A percentile compares a stretch with the other conserved stretches of the same genome.
phyloP scores from a whole-genome alignment of 2,888 invertebrate species.

The Apotomis capreana region DNA sequence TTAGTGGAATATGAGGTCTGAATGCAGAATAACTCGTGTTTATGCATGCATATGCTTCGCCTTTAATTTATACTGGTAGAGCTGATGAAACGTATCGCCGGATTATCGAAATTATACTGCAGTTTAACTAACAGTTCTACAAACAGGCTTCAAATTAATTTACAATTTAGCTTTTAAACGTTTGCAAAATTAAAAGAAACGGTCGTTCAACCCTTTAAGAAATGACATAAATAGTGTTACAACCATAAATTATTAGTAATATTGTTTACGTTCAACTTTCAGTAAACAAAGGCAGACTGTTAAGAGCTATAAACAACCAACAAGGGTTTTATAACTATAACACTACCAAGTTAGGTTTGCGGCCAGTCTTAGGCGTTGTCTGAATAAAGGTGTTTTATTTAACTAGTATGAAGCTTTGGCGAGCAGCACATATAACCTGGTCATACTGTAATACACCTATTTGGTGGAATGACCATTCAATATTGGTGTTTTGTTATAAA shows the following conservation, averaged over 20 bases:
- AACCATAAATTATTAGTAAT: conserved; percentile 37
- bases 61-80: too few species aligned
- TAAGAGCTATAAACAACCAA: conserved; percentile 38
- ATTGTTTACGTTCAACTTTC: conserved; percentile 38
- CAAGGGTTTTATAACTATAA: conserved; percentile 35
- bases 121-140: too few species aligned
- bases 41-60: too few species aligned
- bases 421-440: conserved; percentile 2
- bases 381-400: background rate
- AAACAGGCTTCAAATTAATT: background rate
- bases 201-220: conserved; percentile 30
- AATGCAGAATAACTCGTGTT: too few species aligned
- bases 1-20: too few species aligned
- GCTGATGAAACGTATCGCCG: too few species aligned
- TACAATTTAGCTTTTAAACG: background rate
- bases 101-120: too few species aligned
- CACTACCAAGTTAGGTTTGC: conserved; percentile 14
- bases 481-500: conserved; percentile 28
- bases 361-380: background rate
- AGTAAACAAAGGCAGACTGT: conserved; percentile 37
- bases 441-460: conserved; percentile 31
- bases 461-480: conserved; percentile 38
- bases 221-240: conserved; percentile 33
- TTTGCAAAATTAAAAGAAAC: conserved; percentile 8
- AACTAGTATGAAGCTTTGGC: background rate